Conservation (phyloP, 2,888 invertebrate species). For the Caenorhabditis angaria region DNA sequence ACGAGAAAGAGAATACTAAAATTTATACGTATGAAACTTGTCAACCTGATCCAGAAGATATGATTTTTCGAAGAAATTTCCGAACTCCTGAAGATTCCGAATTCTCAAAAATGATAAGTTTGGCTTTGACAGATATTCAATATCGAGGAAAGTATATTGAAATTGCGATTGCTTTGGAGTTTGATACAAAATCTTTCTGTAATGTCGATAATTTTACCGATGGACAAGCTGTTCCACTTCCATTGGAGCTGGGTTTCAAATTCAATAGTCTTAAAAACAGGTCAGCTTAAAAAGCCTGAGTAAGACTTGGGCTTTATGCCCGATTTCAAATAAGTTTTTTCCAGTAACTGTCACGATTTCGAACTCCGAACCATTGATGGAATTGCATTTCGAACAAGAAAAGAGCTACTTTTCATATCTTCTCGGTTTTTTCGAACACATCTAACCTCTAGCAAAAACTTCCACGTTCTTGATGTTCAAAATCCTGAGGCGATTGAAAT, state of each 20-base stretch:
- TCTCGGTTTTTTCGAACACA: not conserved
- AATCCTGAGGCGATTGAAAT: not conserved
- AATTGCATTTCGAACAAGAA: not conserved
- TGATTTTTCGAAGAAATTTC: not conserved
- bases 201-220: not conserved
- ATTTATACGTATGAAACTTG: not conserved
- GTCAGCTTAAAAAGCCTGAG: not conserved
- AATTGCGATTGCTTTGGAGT: not conserved
- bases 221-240: not conserved
- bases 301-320: too few relatives aligned
- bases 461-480: not conserved
- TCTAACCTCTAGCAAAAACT: not conserved
- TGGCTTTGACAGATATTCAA: not conserved
- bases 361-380: not conserved
- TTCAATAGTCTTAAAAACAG: not conserved
- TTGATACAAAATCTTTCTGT: not conserved
- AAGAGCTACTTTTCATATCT: not conserved
- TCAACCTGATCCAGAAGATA: not conserved
- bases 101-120: not conserved
- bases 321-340: not conserved
- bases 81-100: not conserved
- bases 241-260: not conserved
- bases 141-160: not conserved
- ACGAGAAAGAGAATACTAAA: not conserved
- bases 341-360: not conserved